Conservation (phyloP, 2,888 invertebrate genomes). For the Boloria euphrosyne region DNA sequence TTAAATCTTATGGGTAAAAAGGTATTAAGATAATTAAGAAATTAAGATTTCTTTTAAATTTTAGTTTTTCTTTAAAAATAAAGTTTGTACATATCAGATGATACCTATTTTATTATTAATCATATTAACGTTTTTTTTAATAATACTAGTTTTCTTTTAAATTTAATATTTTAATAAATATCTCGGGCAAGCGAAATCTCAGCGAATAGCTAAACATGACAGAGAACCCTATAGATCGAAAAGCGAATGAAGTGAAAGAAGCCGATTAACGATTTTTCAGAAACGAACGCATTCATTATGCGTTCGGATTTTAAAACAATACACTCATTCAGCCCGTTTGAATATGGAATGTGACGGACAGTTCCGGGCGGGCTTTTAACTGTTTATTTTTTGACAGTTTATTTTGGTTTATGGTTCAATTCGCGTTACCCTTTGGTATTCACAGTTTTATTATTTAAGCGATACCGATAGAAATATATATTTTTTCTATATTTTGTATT, state of each 20-base stretch:
- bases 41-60: too few relatives aligned
- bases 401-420: constrained; percentile 52
- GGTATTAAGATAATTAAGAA: too few relatives aligned
- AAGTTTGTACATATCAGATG: too few relatives aligned
- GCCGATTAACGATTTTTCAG: constrained; percentile 74
- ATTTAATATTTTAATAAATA: too few relatives aligned
- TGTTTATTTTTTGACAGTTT: constrained; percentile 56
- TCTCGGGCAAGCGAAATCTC: neutral
- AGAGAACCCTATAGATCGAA: constrained; percentile 44
- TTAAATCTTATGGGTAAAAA: too few relatives aligned
- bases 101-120: too few relatives aligned
- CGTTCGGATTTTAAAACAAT: constrained; percentile 1
- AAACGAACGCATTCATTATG: constrained; percentile 44
- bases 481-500: constrained; percentile 5
- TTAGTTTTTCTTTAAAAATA: too few relatives aligned
- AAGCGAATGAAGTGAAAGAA: constrained; percentile 77
- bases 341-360: constrained; percentile 76
- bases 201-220: neutral
- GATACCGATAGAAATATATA: constrained; percentile 15
- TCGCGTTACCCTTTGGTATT: constrained; percentile 55
- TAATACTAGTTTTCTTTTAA: too few relatives aligned
- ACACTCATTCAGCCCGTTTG: constrained; percentile 69
- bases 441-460: constrained; percentile 57
- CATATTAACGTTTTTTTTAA: too few relatives aligned
- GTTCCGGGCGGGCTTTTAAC: constrained; percentile 64